A percentile compares a stretch with the other conserved stretches of the same genome.
Conservation (phyloP, 2,113 vertebrate genomes). For the Vidua macroura region DNA sequence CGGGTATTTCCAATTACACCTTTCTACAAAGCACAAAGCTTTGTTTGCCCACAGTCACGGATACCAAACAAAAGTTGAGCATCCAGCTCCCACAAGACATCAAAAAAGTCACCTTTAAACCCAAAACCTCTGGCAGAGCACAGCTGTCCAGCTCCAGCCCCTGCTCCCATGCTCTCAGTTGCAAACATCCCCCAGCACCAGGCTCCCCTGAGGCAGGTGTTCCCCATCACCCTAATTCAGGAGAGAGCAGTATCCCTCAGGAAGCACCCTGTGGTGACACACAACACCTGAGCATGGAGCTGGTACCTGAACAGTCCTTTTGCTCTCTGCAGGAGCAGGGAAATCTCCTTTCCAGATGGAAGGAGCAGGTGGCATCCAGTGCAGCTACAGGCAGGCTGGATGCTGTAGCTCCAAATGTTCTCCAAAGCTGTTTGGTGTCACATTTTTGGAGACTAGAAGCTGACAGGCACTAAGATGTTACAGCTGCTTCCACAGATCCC, state of each 20-base stretch:
- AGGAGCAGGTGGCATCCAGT: neutral
- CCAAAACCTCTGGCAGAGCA: neutral
- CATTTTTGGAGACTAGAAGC: neutral
- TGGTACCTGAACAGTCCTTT: neutral
- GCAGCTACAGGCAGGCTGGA: neutral
- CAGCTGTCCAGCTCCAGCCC: neutral
- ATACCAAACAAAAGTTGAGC: neutral
- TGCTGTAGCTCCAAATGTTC: neutral
- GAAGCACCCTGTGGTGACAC: neutral
- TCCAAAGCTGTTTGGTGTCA: neutral
- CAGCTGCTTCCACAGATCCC: neutral
- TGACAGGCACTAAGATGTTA: neutral
- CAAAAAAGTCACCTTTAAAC: neutral
- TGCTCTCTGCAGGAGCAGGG: neutral
- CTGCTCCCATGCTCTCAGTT: neutral
- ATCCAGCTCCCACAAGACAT: neutral
- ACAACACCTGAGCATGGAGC: fast-evolving
- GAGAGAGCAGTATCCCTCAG: neutral
- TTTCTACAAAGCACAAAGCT: neutral
- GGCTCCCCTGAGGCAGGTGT: neutral
- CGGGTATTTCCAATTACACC: neutral
- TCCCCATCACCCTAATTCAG: neutral
- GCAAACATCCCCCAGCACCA: neutral
- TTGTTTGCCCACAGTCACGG: neutral
- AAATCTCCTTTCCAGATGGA: neutral